Evolutionary conservation across 2,113 vertebrate genomes (phyloP).

Genomic region (Oxyura jamaicensis): DNA sequence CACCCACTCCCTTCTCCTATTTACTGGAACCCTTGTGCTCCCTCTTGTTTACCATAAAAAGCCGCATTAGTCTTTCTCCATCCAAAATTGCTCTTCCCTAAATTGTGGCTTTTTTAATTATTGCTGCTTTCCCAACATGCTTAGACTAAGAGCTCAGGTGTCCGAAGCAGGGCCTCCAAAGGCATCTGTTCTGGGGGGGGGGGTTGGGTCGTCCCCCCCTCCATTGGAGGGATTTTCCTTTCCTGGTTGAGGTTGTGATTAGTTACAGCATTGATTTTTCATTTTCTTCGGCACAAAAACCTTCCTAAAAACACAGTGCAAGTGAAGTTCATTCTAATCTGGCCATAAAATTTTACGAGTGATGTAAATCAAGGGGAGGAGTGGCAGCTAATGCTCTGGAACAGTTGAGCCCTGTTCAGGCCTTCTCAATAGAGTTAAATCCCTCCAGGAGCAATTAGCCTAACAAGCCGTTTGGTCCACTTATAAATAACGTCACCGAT

Average conservation of each 20-base stretch:
- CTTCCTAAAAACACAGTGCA: constrained; percentile 41
- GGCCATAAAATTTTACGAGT: constrained; percentile 63
- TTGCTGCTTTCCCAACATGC: not conserved
- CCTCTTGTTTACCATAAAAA: constrained; percentile 20
- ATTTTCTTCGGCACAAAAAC: not conserved
- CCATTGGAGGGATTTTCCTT: not conserved
- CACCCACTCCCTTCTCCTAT: constrained; percentile 22
- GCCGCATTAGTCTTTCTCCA: not conserved
- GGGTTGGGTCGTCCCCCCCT: not conserved
- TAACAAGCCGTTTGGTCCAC: constrained; percentile 44
- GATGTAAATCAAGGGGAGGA: constrained; percentile 57
- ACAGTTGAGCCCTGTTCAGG: constrained; percentile 21
- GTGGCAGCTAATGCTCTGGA: constrained; percentile 46
- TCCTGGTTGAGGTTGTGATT: constrained; percentile 4
- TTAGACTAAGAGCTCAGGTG: not conserved
- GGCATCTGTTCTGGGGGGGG: not conserved
- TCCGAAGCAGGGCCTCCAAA: not conserved
- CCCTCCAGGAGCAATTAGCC: constrained; percentile 60
- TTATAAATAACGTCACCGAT: constrained; percentile 49
- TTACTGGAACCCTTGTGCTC: not conserved
- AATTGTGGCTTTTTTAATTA: not conserved
- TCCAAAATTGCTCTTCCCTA: not conserved
- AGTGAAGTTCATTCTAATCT: constrained; percentile 71
- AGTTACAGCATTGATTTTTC: not conserved
- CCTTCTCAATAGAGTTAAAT: constrained; percentile 21